These are phyloP conservation scores for Heterohyrax brucei DNA, from an alignment of 2,797 vertebrate species.

Conservation along the genomic window DNA sequence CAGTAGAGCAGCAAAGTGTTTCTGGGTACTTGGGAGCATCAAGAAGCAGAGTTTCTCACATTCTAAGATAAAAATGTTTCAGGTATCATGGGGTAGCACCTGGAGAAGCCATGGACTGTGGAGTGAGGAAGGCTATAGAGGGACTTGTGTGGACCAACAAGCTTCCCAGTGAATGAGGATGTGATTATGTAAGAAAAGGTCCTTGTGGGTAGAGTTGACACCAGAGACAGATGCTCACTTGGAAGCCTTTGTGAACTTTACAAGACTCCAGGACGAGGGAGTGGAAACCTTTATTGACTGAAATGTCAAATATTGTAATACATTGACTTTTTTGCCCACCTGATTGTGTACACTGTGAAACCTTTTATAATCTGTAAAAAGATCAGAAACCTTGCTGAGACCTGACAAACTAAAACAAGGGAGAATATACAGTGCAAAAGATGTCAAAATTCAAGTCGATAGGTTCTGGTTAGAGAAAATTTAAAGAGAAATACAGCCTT, in stretches of 20 bases:
- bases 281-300: neutral
- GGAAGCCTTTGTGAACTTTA: neutral
- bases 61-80: neutral
- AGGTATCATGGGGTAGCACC: neutral
- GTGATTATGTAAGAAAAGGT: neutral
- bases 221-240: neutral
- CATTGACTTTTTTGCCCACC: neutral
- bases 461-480: neutral
- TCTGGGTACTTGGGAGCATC: neutral
- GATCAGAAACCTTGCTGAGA: neutral
- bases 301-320: constrained; percentile 37
- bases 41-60: neutral
- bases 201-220: neutral
- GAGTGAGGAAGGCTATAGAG: neutral
- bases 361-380: constrained; percentile 9
- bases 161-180: neutral
- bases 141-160: neutral
- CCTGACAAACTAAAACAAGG: neutral
- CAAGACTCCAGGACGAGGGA: neutral
- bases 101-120: neutral
- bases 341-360: neutral
- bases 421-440: neutral
- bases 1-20: neutral
- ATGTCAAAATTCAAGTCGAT: neutral
- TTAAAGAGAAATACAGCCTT: neutral